Evolutionary conservation across 2,113 vertebrate species (phyloP), one percentile per base, ranked within the genome.

Genomic region (Orientallactaga bullata): DNA sequence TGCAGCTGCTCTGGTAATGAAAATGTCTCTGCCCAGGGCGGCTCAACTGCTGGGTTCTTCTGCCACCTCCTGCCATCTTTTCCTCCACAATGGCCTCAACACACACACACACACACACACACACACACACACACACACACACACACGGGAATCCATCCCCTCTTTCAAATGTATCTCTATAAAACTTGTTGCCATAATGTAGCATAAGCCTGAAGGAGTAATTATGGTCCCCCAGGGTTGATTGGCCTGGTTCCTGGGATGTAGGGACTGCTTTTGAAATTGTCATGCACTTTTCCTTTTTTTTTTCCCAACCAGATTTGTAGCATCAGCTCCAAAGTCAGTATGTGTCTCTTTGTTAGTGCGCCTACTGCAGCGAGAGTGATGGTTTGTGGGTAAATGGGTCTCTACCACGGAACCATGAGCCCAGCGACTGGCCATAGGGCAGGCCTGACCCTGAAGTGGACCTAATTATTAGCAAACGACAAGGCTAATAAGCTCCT

Each of bases 1-100:
- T 51, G 51, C 96, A 96, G 94, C 92, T 96, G 92, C 83, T 94
- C 69, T n/a, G 6, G 7, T 61, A 87, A 89, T 90, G 95, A 91
- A 94, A 66, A 69, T 18, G 16, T 73, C 58, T 89, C 72, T 88
- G 89, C 96, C 94, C 91, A 85, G 85, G 68, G 92, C 86, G 74
- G 47, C 78, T 80, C 55, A 15, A 82, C 69, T 0, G 3, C 90
- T 88, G 90, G 81, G 30, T 47, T 76, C 72, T 88, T 85, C 65
- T 93, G 92, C 55, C 73, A 32, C 42, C 61, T 92, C 90, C 88
- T 21, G 80, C 85, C 90, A 91, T 85, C 66, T 58, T 96, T 83
- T 55, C 77, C 85, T 90, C 37, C 3, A 37, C 68, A 76, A 60
- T 47, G 68, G 23, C 73, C 60, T 76, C 78, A 47, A 71, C 92